Percentiles rank a stretch among this genome's conserved stretches.
Conservation (phyloP, 2,888 invertebrate species). For the Drosophila melanosoma region DNA sequence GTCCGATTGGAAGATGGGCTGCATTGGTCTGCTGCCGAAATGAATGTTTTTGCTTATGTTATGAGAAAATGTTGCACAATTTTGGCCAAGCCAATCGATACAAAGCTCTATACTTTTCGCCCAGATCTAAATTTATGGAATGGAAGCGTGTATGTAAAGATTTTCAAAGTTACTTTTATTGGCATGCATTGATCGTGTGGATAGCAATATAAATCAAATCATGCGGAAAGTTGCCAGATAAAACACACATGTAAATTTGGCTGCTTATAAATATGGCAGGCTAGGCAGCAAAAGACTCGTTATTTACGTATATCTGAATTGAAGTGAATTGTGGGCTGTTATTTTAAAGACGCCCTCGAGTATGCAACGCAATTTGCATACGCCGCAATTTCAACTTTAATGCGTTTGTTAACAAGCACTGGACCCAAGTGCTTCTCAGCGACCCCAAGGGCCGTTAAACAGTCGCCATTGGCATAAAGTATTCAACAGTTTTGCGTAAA, state of each 20-base stretch:
- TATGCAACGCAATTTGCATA: constrained; percentile 61
- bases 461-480: constrained; percentile 31
- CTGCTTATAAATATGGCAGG: not conserved
- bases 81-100: constrained; percentile 46
- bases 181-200: constrained; percentile 6
- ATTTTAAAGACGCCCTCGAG: constrained; percentile 53
- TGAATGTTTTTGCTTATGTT: constrained; percentile 46
- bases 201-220: constrained; percentile 27
- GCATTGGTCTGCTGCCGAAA: constrained; percentile 6
- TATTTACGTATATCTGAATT: not conserved
- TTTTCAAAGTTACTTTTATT: constrained; percentile 13
- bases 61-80: constrained; percentile 38
- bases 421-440: constrained; percentile 14
- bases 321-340: constrained; percentile 9
- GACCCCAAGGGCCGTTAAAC: constrained; percentile 33
- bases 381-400: constrained; percentile 48
- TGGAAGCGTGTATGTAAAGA: constrained; percentile 1
- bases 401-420: constrained; percentile 52
- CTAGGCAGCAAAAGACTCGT: constrained; percentile 28
- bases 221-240: constrained; percentile 33
- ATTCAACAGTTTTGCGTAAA: constrained; percentile 41
- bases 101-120: constrained; percentile 28
- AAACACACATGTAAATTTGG: constrained; percentile 1
- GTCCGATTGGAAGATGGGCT: not conserved
- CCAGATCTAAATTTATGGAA: not conserved